phyloP scores from a whole-genome alignment of 1,140 invertebrate species.

The Platyscapa corneri region DNA sequence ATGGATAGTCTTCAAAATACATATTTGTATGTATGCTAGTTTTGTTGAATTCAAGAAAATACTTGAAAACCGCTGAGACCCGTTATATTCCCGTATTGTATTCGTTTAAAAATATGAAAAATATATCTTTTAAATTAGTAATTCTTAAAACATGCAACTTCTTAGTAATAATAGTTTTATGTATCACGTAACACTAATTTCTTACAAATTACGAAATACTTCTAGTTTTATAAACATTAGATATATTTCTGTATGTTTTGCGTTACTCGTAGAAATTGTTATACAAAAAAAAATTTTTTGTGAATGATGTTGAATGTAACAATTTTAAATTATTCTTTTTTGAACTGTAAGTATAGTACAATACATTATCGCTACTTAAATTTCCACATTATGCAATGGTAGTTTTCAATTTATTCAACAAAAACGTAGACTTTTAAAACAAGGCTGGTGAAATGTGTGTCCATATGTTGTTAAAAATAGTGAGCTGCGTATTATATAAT shows the following conservation, averaged over 20 bases:
- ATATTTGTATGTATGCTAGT: slow-evolving; percentile 43
- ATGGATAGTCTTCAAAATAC: slow-evolving; percentile 40
- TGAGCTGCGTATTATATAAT: slow-evolving; percentile 40
- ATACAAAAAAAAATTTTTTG: background rate
- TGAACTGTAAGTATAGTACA: slow-evolving; percentile 16
- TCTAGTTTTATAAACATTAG: slow-evolving; percentile 2
- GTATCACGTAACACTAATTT: slow-evolving; percentile 34
- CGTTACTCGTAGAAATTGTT: slow-evolving; percentile 41
- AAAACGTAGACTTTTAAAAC: slow-evolving; percentile 46
- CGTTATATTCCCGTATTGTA: slow-evolving; percentile 36
- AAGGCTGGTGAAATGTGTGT: slow-evolving; percentile 52
- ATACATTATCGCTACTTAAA: background rate
- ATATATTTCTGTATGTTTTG: slow-evolving; percentile 23
- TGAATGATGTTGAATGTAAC: slow-evolving; percentile 28
- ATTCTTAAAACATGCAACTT: slow-evolving; percentile 12
- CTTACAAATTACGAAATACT: slow-evolving; percentile 35
- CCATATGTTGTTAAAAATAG: slow-evolving; percentile 40
- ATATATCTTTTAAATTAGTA: slow-evolving; percentile 45
- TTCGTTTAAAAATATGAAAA: slow-evolving; percentile 44
- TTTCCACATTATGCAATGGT: slow-evolving; percentile 12
- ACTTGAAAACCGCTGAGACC: background rate
- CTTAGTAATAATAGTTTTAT: slow-evolving; percentile 34
- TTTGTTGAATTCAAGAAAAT: slow-evolving; percentile 21
- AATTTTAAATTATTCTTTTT: slow-evolving; percentile 28
- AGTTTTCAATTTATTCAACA: slow-evolving; percentile 44